Conservation (phyloP, 2,797 vertebrate genomes). For the Xenops minutus region DNA sequence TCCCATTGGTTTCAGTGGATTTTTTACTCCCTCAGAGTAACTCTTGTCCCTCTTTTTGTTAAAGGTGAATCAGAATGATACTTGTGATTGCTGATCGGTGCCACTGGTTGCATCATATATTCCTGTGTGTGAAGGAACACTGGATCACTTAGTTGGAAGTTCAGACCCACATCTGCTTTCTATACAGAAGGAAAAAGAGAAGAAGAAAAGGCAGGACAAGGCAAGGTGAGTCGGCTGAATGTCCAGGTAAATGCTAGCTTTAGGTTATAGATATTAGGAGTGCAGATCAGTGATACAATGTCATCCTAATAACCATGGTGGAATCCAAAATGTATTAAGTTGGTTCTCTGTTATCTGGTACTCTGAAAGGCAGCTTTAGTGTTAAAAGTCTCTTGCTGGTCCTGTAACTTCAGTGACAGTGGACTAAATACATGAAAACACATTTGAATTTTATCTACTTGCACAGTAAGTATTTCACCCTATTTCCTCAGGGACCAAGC, state of each 20-base stretch:
- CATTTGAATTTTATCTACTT: neutral
- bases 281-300: neutral
- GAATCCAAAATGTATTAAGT: neutral
- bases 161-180: neutral
- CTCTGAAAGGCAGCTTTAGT: neutral
- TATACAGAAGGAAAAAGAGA: neutral
- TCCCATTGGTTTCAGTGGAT: neutral
- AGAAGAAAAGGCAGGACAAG: neutral
- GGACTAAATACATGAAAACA: neutral
- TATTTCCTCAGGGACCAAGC: neutral
- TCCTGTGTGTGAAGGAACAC: neutral
- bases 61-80: neutral
- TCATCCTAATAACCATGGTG: neutral
- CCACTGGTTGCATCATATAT: rapidly evolving
- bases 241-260: neutral
- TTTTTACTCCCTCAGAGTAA: neutral
- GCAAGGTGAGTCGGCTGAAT: neutral
- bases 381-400: neutral
- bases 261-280: neutral
- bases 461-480: neutral
- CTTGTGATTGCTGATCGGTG: neutral
- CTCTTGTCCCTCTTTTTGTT: neutral
- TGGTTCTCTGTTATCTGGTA: neutral
- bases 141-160: neutral
- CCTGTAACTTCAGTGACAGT: neutral